Percentiles rank a stretch among this genome's conserved stretches.
Conservation (phyloP, 2,113 vertebrate species). For the Elephantulus edwardii region DNA sequence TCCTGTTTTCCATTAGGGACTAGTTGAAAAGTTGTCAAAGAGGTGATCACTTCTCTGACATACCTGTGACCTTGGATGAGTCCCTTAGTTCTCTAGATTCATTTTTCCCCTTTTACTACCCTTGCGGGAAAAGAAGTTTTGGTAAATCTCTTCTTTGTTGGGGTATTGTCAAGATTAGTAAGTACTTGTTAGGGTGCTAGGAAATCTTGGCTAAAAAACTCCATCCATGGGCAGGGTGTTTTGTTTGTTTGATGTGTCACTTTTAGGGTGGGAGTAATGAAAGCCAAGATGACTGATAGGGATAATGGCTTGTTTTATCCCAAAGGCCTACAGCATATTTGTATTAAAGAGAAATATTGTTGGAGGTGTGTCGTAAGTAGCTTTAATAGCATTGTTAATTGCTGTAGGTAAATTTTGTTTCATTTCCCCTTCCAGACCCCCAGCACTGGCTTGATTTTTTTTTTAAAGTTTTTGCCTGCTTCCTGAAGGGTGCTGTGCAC, state of each 20-base stretch:
- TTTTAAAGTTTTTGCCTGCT: background rate
- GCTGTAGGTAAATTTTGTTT: background rate
- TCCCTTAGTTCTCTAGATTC: background rate
- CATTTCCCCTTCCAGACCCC: slow-evolving; percentile 41
- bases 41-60: background rate
- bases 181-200: background rate
- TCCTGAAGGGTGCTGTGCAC: background rate
- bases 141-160: background rate
- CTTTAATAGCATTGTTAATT: background rate
- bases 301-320: background rate
- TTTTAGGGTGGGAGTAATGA: background rate
- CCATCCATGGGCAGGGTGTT: background rate
- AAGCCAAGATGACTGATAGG: background rate
- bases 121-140: background rate
- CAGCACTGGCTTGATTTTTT: background rate
- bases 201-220: background rate
- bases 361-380: background rate
- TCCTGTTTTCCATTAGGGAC: background rate
- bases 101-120: background rate
- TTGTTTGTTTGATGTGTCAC: slow-evolving; percentile 43
- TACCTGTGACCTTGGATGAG: background rate
- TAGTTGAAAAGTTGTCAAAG: background rate
- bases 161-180: background rate
- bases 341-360: background rate
- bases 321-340: background rate